Evolutionary conservation across 2,113 vertebrate genomes (phyloP).

Genomic region (Aplodontia rufa): DNA sequence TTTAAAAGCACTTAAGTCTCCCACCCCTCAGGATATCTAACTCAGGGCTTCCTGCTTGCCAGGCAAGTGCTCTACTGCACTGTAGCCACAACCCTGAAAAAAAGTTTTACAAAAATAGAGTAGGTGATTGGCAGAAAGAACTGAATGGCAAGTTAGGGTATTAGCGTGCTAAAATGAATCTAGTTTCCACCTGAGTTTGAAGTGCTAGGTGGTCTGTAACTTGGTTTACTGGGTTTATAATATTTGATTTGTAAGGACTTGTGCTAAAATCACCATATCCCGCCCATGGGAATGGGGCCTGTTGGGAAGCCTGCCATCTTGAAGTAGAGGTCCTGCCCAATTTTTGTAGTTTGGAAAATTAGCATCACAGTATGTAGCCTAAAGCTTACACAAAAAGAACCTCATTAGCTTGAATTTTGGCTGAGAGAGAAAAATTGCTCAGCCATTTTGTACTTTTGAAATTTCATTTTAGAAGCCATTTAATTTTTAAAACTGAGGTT

Average conservation of each 20-base stretch:
- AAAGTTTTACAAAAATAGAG: not conserved
- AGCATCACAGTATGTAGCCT: slow-evolving; percentile 49
- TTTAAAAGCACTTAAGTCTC: not conserved
- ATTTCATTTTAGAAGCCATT: slow-evolving; percentile 59
- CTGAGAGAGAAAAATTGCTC: slow-evolving; percentile 46
- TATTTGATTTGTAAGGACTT: slow-evolving; percentile 44
- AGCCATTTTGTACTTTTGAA: slow-evolving; percentile 64
- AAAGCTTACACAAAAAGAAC: slow-evolving; percentile 48
- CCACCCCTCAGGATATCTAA: not conserved
- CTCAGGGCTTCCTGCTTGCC: not conserved
- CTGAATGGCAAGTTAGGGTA: not conserved
- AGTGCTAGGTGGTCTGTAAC: slow-evolving; percentile 43
- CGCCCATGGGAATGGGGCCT: slow-evolving; percentile 7
- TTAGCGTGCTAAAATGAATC: not conserved
- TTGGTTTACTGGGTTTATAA: slow-evolving; percentile 4
- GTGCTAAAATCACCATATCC: not conserved
- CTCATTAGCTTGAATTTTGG: slow-evolving; percentile 73
- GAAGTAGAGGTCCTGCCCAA: slow-evolving; percentile 49
- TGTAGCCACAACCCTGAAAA: not conserved
- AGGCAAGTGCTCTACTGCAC: not conserved
- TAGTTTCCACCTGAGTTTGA: not conserved
- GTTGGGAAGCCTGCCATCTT: slow-evolving; percentile 56
- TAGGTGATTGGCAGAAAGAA: not conserved
- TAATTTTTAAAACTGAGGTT: not conserved
- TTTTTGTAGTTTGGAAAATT: slow-evolving; percentile 63